Evolutionary conservation across 2,797 vertebrate species (phyloP).

Genomic region (Myotis planiceps): DNA sequence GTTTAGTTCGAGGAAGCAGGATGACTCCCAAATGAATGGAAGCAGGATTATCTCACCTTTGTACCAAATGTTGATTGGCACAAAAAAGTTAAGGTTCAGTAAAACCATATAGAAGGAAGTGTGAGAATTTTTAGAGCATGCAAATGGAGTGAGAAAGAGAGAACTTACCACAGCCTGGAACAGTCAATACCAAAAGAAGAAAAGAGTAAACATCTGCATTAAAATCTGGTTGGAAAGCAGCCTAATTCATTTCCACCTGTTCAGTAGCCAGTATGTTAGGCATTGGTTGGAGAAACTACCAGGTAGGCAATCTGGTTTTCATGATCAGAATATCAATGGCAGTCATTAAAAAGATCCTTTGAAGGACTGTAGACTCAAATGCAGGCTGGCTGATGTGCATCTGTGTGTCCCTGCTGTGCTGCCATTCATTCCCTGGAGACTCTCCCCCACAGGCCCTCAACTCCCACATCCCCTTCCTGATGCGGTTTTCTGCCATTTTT

Average conservation of each 20-base stretch:
- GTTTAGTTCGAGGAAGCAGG: conserved; percentile 83
- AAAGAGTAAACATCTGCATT: conserved; percentile 94
- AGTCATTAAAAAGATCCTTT: neutral
- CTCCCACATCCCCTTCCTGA: neutral
- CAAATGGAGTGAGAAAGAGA: conserved; percentile 81
- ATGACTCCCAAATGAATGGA: conserved; percentile 58
- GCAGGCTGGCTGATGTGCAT: neutral
- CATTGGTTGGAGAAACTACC: neutral
- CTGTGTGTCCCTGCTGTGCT: neutral
- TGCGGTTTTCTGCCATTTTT: neutral
- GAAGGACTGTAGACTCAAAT: neutral
- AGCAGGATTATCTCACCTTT: conserved; percentile 73
- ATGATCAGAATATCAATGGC: no score
- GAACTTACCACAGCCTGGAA: conserved; percentile 99
- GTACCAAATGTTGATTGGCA: conserved; percentile 43
- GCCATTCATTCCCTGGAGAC: neutral
- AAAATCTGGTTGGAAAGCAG: conserved; percentile 85
- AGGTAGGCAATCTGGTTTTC: neutral
- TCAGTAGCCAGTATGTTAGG: neutral
- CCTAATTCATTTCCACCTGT: conserved; percentile 75
- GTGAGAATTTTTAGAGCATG: conserved; percentile 87
- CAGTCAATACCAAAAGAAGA: conserved; percentile 89
- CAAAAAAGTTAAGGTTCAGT: conserved; percentile 81
- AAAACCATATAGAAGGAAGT: conserved; percentile 69
- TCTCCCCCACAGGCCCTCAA: neutral